Evolutionary conservation across 2,797 vertebrate species (phyloP), one percentile per base, ranked within the genome.

Genomic region (Dallia pectoralis): DNA sequence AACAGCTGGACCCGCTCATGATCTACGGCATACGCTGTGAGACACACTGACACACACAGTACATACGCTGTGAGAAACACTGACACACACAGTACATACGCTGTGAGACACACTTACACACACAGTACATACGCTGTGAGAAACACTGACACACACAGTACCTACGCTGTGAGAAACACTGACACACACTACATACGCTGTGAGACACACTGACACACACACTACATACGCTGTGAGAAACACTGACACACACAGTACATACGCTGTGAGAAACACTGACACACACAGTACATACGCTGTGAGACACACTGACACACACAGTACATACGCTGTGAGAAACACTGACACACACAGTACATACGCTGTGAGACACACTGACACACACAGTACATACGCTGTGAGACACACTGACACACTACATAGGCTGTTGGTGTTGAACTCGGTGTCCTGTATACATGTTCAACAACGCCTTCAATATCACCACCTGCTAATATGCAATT

Each of bases 21-120:
- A 99, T 99, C 88, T 99, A 99, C 0, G 98, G 97, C 56, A 97
- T 99, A 81, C 95, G 98, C 72, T 99, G 98, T 99, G 86, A 98
- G 97, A 95, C 75, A 67, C 33, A 11, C 32, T n/a, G n/a, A 67
- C 36, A 15, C 40, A 51, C 16, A 44, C n/a, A n/a, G n/a, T n/a
- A n/a, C 56, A 97, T 99, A 81, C 95, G 98, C 72, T 99, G 98
- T 99, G 86, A 98, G 97, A 95, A 74, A 67, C 33, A 11, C 32
- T n/a, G n/a, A 67, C 36, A 15, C 40, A 51, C 16, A 44, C n/a
- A n/a, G n/a, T n/a, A n/a, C 56, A 97, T 99, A 81, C 95, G 98
- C 72, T 99, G 98, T 99, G 86, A 98, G 97, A 95, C 75, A 67
- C 33, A 11, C 32, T n/a, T n/a, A 67, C 36, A 15, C 40, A 51